These are phyloP conservation scores for Sarcophaga peregrina DNA, from an alignment of 1,140 invertebrate species.

Conservation along the genomic window DNA sequence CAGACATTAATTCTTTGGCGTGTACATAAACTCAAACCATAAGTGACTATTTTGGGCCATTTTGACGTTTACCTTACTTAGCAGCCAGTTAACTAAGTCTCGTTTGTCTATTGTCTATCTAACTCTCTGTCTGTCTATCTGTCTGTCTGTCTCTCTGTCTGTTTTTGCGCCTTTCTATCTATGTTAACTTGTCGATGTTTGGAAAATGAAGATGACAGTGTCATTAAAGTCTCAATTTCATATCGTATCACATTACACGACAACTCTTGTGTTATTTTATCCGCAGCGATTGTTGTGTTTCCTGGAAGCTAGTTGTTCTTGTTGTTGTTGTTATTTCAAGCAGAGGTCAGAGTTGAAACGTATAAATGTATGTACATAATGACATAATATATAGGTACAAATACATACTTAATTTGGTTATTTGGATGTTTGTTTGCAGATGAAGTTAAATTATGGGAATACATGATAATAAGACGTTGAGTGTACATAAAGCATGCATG, in stretches of 20 bases:
- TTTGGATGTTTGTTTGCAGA: too few species aligned
- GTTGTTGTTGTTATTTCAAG: background rate
- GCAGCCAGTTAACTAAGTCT: background rate
- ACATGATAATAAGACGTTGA: too few species aligned
- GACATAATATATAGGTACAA: too few species aligned
- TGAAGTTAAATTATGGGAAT: too few species aligned
- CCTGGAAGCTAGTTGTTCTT: too few species aligned
- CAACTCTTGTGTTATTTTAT: conserved; percentile 4
- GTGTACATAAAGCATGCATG: too few species aligned
- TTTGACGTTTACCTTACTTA: conserved; percentile 8
- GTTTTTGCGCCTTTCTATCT: too few species aligned
- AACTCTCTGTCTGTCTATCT: background rate
- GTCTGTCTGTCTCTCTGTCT: too few species aligned
- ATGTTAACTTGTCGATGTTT: background rate
- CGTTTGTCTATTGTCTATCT: background rate
- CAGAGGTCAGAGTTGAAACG: conserved; percentile 33
- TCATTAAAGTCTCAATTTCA: conserved; percentile 40
- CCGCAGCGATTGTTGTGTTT: background rate
- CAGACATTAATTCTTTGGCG: background rate
- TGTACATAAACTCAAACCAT: background rate
- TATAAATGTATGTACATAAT: background rate
- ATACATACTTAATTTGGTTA: too few species aligned
- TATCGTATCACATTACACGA: conserved; percentile 21
- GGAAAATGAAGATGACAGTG: conserved; percentile 33
- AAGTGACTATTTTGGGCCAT: background rate